Evolutionary conservation across 2,113 vertebrate species (phyloP).

Genomic region (Eptatretus burgeri): DNA sequence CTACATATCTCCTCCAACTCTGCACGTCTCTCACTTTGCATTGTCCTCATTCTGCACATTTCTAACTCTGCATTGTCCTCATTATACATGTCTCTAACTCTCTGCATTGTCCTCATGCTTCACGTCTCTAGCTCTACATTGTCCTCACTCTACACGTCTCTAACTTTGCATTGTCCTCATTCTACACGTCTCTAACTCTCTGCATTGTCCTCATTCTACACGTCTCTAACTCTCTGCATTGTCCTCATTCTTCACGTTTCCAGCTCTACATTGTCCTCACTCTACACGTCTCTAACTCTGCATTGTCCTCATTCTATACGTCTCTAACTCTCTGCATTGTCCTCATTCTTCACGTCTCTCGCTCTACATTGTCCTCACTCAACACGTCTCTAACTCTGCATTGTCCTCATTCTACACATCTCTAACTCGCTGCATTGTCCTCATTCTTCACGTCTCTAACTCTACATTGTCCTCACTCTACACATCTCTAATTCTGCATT

Average conservation of each 20-base stretch:
- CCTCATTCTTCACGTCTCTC: not conserved
- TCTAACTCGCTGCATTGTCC: conserved; percentile 4
- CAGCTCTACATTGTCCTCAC: not conserved
- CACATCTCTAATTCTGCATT: too few species aligned
- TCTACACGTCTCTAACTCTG: not conserved
- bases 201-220: not conserved
- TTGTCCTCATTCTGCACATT: too few species aligned
- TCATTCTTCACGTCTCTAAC: not conserved
- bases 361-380: conserved; percentile 4
- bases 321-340: too few species aligned
- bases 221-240: not conserved
- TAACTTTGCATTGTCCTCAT: too few species aligned
- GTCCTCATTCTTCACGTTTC: not conserved
- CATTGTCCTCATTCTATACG: too few species aligned
- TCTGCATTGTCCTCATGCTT: conserved; percentile 6
- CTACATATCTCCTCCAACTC: too few species aligned
- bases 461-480: too few species aligned
- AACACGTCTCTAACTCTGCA: too few species aligned
- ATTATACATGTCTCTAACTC: not conserved
- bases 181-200: not conserved
- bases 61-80: conserved; percentile 9
- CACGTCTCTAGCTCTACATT: too few species aligned
- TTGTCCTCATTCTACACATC: too few species aligned
- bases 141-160: conserved; percentile 4
- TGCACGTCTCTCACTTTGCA: too few species aligned